These are phyloP conservation scores for Australoheros scitulus DNA, from an alignment of 2,113 vertebrate genomes.

Conservation along the genomic window DNA sequence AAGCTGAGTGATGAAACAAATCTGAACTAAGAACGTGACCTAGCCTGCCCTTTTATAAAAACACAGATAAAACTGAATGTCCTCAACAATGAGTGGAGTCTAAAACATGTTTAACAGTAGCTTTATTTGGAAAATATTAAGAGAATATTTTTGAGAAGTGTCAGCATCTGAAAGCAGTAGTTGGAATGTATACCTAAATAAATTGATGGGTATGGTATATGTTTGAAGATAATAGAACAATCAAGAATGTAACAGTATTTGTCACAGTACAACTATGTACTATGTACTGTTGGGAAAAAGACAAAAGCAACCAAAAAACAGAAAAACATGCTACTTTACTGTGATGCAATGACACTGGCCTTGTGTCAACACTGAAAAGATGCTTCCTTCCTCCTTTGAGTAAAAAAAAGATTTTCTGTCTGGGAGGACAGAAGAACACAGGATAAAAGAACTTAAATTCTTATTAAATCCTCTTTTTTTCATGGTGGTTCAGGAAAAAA, in stretches of 20 bases:
- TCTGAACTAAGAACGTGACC: not conserved
- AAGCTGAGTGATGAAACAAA: not conserved
- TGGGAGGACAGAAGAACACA: not conserved
- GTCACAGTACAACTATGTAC: constrained; percentile 10
- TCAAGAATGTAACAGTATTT: constrained; percentile 16
- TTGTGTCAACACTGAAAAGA: constrained; percentile 25
- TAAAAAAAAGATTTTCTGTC: not conserved
- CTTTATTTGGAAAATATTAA: constrained; percentile 64
- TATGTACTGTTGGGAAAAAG: not conserved
- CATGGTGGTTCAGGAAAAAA: not conserved
- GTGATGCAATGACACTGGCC: not conserved
- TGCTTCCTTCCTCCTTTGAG: constrained; percentile 35
- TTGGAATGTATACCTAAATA: constrained; percentile 59
- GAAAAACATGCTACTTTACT: not conserved
- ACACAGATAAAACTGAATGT: accelerated
- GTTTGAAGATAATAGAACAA: not conserved
- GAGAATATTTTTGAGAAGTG: constrained; percentile 36
- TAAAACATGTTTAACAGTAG: constrained; percentile 33
- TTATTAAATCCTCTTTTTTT: not conserved
- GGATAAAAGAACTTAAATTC: not conserved
- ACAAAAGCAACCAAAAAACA: not conserved
- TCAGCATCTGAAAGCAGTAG: constrained; percentile 40
- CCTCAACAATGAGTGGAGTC: not conserved
- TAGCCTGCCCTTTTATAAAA: not conserved
- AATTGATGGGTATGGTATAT: constrained; percentile 18